Conservation (phyloP, 2,888 invertebrate genomes). For the Lasius fuliginosus region DNA sequence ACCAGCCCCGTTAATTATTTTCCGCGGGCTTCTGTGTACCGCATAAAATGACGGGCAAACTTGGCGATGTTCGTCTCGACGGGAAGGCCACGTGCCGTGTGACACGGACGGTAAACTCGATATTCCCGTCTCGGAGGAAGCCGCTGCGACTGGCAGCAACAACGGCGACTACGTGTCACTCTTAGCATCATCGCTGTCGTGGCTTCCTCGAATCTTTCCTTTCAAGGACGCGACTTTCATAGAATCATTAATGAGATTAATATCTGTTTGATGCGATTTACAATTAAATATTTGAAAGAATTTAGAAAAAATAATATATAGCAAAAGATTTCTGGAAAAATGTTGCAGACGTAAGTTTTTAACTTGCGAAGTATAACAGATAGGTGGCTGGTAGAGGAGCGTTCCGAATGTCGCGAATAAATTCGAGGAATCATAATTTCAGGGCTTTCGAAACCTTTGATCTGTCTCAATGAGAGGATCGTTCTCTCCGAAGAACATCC, state of each 20-base stretch:
- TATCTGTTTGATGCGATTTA: background rate
- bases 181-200: slow-evolving; percentile 40
- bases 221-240: background rate
- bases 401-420: slow-evolving; percentile 26
- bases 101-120: slow-evolving; percentile 64
- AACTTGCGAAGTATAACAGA: background rate
- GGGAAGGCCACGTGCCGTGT: slow-evolving; percentile 63
- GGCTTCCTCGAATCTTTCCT: slow-evolving; percentile 53
- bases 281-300: background rate
- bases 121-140: slow-evolving; percentile 57
- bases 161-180: slow-evolving; percentile 56
- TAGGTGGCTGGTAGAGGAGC: background rate
- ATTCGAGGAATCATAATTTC: slow-evolving; percentile 30
- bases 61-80: slow-evolving; percentile 63
- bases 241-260: slow-evolving; percentile 39
- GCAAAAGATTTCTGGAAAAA: background rate
- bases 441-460: slow-evolving; percentile 17
- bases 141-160: slow-evolving; percentile 50
- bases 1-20: slow-evolving; percentile 67
- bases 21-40: slow-evolving; percentile 19
- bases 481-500: background rate
- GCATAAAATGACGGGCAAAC: slow-evolving; percentile 62
- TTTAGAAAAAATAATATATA: background rate
- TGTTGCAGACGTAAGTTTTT: background rate
- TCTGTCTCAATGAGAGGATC: background rate